Conservation (phyloP, 2,888 invertebrate species). For the Seira musarum region DNA sequence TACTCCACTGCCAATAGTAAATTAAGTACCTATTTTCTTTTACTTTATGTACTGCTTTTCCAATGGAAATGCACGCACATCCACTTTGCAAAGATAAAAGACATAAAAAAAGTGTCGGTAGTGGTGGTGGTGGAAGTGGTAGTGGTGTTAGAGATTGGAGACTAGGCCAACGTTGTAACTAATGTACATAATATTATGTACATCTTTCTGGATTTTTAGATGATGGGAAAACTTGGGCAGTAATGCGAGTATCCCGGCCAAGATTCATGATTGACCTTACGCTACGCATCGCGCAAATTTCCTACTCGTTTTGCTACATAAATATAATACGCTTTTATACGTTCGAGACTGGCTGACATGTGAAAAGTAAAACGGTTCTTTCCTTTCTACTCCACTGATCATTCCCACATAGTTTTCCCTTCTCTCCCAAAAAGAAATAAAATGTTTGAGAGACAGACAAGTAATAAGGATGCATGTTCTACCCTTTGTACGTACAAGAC, state of each 20-base stretch:
- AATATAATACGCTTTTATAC: neutral
- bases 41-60: too few relatives aligned
- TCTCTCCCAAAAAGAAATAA: neutral
- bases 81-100: too few relatives aligned
- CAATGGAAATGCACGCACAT: too few relatives aligned
- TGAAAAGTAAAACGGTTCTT: neutral
- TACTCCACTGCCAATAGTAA: too few relatives aligned
- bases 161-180: too few relatives aligned
- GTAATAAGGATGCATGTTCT: neutral
- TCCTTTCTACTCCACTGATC: neutral
- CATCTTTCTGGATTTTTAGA: neutral
- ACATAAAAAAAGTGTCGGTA: too few relatives aligned
- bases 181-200: neutral
- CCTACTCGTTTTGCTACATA: neutral
- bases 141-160: too few relatives aligned
- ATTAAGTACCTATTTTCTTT: too few relatives aligned
- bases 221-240: neutral
- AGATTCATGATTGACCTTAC: neutral
- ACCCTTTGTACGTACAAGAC: slow-evolving; percentile 16
- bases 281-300: neutral
- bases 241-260: neutral
- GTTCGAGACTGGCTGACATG: too few relatives aligned
- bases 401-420: neutral
- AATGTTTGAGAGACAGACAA: neutral
- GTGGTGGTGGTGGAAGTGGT: too few relatives aligned